Evolutionary conservation across 1,140 invertebrate genomes (phyloP), one percentile per base, ranked within the genome.

Genomic region (Drosophila saltans): DNA sequence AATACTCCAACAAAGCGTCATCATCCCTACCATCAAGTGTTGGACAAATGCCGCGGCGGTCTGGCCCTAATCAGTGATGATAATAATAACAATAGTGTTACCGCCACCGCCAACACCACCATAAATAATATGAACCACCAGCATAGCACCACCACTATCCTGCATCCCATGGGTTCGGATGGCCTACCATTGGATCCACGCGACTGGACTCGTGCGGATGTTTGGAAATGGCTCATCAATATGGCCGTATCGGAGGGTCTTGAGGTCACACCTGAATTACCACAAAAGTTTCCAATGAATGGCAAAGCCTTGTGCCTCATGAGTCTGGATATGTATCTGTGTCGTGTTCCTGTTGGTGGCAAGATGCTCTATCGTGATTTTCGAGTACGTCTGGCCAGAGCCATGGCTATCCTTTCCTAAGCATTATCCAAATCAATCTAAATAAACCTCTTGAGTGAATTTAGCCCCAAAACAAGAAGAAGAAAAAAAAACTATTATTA

Each of bases 261-360:
- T 1, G 88, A 92, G 26, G 90, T 91, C 26, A 91, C 91, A 30
- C 80, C 94, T 94, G 16, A 93, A 92, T 67, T 93, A 94, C 66
- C 93, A 82, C 61, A 91, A 90, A 60, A 96, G 64, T 96, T 96
- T 90, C 93, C 94, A 2, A 96, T 96, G 96, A 96, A 96, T 90
- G 96, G 96, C 28, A 96, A 96, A 91, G 96, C 95, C 3, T 92
- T 96, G 2, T 96, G 96, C 73, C 93, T 96, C 48, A 96, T 96
- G 96, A 94, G 94, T 24, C 92, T 94, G 2, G 94, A 95, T 40
- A 96, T 96, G 96, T 96, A 96, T 93, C 93, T 95, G 1, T 93
- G 93, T 67, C 92, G 96, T 28, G 96, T 96, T 8, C 96, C 96
- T 2, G 90, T 95, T 1, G 95, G 94, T 1, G 95, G 95, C 28